These are phyloP conservation scores for Corythornis vintsioides DNA, from an alignment of 2,113 vertebrate species.

Conservation along the genomic window DNA sequence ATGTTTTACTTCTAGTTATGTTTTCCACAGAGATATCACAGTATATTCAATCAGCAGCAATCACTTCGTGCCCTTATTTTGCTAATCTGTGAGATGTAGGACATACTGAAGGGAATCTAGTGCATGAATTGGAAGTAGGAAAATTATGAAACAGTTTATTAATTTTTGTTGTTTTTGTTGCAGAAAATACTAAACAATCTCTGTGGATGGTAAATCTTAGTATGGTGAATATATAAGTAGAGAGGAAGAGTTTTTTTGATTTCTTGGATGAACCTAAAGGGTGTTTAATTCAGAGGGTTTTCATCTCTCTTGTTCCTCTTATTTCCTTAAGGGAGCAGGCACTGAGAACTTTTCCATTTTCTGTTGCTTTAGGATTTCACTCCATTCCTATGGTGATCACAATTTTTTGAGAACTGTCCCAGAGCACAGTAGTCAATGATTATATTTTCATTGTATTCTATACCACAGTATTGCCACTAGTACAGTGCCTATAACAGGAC, in stretches of 20 bases:
- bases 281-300: too few species aligned
- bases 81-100: background rate
- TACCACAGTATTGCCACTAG: background rate
- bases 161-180: background rate
- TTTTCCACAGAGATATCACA: background rate
- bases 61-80: background rate
- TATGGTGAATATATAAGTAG: background rate
- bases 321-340: too few species aligned
- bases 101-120: background rate
- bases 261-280: background rate
- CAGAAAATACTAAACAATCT: background rate
- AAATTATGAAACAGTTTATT: background rate
- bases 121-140: fast-evolving
- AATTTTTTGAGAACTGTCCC: background rate
- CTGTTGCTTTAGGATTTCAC: too few species aligned
- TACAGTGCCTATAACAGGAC: background rate
- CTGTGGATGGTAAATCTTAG: background rate
- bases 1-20: background rate
- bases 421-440: background rate
- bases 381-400: background rate
- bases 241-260: background rate
- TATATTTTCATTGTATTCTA: background rate
- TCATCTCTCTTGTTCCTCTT: too few species aligned
- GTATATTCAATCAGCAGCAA: background rate
- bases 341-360: too few species aligned